Percentiles rank a stretch among this genome's conserved stretches.
phyloP scores from a whole-genome alignment of 2,797 vertebrate genomes.

The Acridotheres tristis region DNA sequence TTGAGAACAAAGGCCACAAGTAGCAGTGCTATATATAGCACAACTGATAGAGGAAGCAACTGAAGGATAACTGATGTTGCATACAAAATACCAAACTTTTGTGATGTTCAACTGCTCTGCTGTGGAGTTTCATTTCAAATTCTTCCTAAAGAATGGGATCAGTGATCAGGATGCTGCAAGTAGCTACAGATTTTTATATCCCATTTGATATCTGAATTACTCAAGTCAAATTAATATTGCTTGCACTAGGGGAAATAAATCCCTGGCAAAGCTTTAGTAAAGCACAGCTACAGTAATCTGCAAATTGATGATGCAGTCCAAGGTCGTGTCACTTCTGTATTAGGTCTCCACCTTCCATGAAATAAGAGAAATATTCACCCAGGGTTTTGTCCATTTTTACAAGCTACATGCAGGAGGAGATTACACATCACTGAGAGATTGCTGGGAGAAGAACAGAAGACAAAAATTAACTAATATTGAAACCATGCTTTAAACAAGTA shows the following conservation, averaged over 20 bases:
- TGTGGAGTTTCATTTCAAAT: conserved; percentile 8
- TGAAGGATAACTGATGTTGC: conserved; percentile 13
- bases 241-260: neutral
- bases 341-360: neutral
- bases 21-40: neutral
- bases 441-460: neutral
- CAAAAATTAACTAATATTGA: neutral
- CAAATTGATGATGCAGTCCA: neutral
- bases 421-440: neutral
- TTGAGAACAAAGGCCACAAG: neutral
- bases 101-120: conserved; percentile 4
- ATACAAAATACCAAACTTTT: neutral
- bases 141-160: conserved; percentile 2
- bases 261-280: neutral
- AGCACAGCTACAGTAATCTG: neutral
- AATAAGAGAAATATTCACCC: neutral
- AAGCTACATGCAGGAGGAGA: neutral
- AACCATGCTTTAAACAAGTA: neutral
- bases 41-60: neutral
- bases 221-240: neutral
- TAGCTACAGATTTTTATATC: neutral
- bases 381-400: neutral
- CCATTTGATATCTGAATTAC: neutral
- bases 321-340: neutral
- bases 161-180: neutral